Conservation (phyloP, 2,888 invertebrate species). For the Nomada lathburiana region DNA sequence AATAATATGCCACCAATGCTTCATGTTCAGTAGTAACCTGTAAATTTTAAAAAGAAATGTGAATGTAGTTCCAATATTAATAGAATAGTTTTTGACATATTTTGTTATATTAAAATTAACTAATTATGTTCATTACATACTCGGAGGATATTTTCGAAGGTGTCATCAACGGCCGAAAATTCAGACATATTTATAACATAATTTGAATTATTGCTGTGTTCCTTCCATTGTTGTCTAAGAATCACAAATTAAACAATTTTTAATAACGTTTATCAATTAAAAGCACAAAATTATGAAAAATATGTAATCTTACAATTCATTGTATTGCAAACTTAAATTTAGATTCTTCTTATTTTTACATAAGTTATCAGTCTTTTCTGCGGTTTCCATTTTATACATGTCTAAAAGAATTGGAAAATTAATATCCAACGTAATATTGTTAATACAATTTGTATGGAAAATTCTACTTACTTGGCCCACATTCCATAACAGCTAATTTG, state of each 20-base stretch:
- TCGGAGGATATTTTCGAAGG: slow-evolving; percentile 86
- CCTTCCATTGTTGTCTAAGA: slow-evolving; percentile 77
- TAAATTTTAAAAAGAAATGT: slow-evolving; percentile 72
- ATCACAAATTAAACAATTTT: slow-evolving; percentile 54
- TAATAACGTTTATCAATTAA: slow-evolving; percentile 5
- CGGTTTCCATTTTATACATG: slow-evolving; percentile 83
- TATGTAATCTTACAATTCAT: slow-evolving; percentile 85
- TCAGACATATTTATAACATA: slow-evolving; percentile 81
- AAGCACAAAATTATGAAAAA: slow-evolving; percentile 7
- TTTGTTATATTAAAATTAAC: not conserved
- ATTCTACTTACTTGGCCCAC: slow-evolving; percentile 85
- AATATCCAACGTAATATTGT: not conserved
- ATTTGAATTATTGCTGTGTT: slow-evolving; percentile 74
- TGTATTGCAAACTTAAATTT: slow-evolving; percentile 87
- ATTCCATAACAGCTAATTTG: slow-evolving; percentile 89
- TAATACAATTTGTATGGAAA: not conserved
- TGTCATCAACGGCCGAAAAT: slow-evolving; percentile 83
- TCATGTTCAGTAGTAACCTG: slow-evolving; percentile 94
- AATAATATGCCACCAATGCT: slow-evolving; percentile 95
- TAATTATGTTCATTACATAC: slow-evolving; percentile 66
- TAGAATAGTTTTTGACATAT: not conserved
- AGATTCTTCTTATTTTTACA: slow-evolving; percentile 86
- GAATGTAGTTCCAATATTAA: not conserved
- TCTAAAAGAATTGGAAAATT: slow-evolving; percentile 64
- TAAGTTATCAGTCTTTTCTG: slow-evolving; percentile 79